Percentiles rank a stretch among this genome's conserved stretches.
phyloP scores from a whole-genome alignment of 1,140 invertebrate genomes.

The Liolophura sinensis region DNA sequence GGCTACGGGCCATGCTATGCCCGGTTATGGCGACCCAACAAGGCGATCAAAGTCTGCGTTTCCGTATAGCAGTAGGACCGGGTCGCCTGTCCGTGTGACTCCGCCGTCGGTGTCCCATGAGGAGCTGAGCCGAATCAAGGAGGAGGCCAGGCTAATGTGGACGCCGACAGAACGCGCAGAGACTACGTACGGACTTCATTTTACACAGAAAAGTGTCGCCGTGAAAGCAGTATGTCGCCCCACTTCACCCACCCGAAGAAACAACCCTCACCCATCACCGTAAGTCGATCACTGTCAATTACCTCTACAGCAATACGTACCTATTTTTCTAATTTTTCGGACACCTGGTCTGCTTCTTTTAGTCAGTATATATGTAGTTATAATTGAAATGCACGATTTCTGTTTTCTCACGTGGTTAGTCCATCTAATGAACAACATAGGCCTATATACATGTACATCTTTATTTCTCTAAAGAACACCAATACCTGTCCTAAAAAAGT shows the following conservation, averaged over 20 bases:
- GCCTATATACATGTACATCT: no score
- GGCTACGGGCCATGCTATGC: slow-evolving; percentile 49
- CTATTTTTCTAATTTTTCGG: no score
- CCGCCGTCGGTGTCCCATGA: slow-evolving; percentile 13
- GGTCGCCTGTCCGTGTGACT: slow-evolving; percentile 17
- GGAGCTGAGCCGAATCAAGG: slow-evolving; percentile 34
- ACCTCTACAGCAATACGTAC: no score
- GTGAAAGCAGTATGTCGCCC: slow-evolving; percentile 32
- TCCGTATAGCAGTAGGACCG: slow-evolving; percentile 36
- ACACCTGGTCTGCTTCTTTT: no score
- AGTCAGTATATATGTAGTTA: no score
- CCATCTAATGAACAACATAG: no score
- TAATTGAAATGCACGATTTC: no score
- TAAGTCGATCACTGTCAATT: slow-evolving; percentile 33
- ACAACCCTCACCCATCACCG: slow-evolving; percentile 49
- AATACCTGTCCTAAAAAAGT: no score
- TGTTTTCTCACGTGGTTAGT: no score
- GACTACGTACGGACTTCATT: slow-evolving; percentile 40
- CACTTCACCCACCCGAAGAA: slow-evolving; percentile 34
- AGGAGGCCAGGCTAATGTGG: slow-evolving; percentile 40
- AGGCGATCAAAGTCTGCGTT: slow-evolving; percentile 36
- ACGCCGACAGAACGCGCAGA: slow-evolving; percentile 15
- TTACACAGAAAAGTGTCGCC: slow-evolving; percentile 14
- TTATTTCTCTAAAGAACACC: no score
- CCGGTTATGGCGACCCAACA: slow-evolving; percentile 47